phyloP scores from a whole-genome alignment of 2,113 vertebrate species.

The Leptobrachium leishanense region DNA sequence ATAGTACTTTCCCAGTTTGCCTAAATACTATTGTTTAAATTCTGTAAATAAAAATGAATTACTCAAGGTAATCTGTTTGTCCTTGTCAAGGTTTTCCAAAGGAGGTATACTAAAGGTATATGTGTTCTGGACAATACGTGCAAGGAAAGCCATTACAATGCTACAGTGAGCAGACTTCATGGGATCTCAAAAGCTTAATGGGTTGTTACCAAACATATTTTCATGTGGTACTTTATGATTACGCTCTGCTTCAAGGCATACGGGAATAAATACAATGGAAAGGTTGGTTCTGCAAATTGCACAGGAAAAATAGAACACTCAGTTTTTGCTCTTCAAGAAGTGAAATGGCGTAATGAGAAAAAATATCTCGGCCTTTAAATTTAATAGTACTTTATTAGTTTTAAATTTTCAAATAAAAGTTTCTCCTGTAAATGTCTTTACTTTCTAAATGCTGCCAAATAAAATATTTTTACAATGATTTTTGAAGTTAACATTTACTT shows the following conservation, averaged over 20 bases:
- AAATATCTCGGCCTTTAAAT: neutral
- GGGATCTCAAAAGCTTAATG: conserved; percentile 41
- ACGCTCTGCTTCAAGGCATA: conserved; percentile 33
- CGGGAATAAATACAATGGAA: conserved; percentile 36
- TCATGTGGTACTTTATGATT: conserved; percentile 37
- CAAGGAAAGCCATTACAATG: conserved; percentile 38
- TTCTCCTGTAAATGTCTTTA: neutral
- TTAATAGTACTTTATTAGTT: neutral
- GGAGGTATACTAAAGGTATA: conserved; percentile 20
- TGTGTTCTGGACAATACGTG: conserved; percentile 23
- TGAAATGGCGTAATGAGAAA: neutral
- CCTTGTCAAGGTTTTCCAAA: conserved; percentile 22
- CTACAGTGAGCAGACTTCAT: conserved; percentile 22
- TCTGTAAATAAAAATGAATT: neutral
- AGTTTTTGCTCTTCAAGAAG: conserved; percentile 8
- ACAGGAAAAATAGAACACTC: conserved; percentile 18
- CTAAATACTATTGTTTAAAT: neutral
- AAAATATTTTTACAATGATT: neutral
- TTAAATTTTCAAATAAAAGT: neutral
- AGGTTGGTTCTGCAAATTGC: conserved; percentile 16
- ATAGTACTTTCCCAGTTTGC: neutral
- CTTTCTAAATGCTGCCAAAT: neutral
- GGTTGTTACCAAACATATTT: conserved; percentile 34
- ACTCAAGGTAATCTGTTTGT: conserved; percentile 8
- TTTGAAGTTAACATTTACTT: neutral